A percentile compares a stretch with the other conserved stretches of the same genome.
These are phyloP conservation scores for Delphinus delphis DNA, from an alignment of 2,113 vertebrate species.

Conservation along the genomic window DNA sequence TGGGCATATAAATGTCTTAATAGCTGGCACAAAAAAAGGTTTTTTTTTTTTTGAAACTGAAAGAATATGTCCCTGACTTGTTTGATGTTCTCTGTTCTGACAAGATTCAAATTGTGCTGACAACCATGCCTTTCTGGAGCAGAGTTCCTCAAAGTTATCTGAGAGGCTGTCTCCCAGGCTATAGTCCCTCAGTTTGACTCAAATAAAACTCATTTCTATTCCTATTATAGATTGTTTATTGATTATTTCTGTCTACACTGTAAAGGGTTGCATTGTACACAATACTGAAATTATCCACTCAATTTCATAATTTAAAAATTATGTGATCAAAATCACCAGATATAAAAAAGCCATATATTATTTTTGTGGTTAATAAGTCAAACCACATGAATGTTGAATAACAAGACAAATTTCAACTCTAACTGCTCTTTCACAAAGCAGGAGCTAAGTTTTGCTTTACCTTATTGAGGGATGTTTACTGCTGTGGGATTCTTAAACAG, in stretches of 20 bases:
- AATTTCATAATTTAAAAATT: background rate
- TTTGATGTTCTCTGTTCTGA: background rate
- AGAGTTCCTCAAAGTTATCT: background rate
- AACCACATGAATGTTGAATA: background rate
- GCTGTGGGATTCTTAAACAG: background rate
- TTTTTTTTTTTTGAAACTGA: background rate
- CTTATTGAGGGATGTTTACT: background rate
- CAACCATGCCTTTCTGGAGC: background rate
- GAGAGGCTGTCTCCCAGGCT: background rate
- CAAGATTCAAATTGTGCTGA: background rate
- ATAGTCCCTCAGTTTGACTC: background rate
- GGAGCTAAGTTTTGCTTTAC: background rate
- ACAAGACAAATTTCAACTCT: background rate
- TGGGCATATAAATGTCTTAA: background rate
- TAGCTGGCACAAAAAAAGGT: background rate
- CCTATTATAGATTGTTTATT: background rate
- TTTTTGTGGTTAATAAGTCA: background rate
- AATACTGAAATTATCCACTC: background rate
- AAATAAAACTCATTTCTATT: background rate
- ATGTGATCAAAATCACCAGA: background rate
- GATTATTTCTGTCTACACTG: background rate
- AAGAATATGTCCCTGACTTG: background rate
- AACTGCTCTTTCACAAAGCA: background rate
- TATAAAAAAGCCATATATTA: background rate
- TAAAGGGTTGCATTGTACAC: background rate